Percentiles rank a stretch among this genome's conserved stretches.
phyloP scores from a whole-genome alignment of 2,888 invertebrate species.

The Drosophila mimetica region DNA sequence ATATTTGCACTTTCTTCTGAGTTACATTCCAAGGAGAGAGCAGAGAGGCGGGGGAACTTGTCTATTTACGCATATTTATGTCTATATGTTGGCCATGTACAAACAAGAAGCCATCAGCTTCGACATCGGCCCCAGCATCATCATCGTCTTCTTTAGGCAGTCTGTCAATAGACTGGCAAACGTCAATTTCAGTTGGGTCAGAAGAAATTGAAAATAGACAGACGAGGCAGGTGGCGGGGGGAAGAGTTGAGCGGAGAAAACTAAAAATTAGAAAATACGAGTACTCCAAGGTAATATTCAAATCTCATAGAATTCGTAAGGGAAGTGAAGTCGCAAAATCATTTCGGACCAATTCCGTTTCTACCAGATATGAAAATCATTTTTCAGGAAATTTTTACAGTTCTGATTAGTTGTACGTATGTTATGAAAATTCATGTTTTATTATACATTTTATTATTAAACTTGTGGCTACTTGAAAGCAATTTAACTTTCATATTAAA shows the following conservation, averaged over 20 bases:
- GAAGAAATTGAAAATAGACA: conserved; percentile 74
- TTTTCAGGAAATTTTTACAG: not conserved
- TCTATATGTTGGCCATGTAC: conserved; percentile 68
- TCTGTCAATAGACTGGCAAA: conserved; percentile 70
- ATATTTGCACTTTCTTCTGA: conserved; percentile 73
- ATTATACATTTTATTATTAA: too few species aligned
- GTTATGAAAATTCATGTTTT: too few species aligned
- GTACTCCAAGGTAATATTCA: conserved; percentile 10
- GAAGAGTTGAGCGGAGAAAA: not conserved
- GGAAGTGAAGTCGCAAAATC: conserved; percentile 6
- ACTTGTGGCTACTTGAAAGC: too few species aligned
- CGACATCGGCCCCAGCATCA: conserved; percentile 35
- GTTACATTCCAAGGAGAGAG: conserved; percentile 27
- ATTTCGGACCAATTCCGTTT: not conserved
- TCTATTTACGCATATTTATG: conserved; percentile 73
- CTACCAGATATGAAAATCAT: not conserved
- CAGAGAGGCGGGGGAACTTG: conserved; percentile 19
- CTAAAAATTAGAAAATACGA: conserved; percentile 34
- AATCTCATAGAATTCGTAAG: conserved; percentile 13
- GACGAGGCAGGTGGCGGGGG: conserved; percentile 15
- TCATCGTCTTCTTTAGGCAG: conserved; percentile 40
- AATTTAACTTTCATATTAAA: too few species aligned
- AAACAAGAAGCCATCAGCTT: conserved; percentile 60
- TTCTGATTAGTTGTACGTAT: not conserved
- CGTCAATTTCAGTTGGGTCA: conserved; percentile 67